Percentiles rank a stretch among this genome's conserved stretches.
phyloP scores from a whole-genome alignment of 1,140 invertebrate species.

The Trachymyrmex cornetzi region DNA sequence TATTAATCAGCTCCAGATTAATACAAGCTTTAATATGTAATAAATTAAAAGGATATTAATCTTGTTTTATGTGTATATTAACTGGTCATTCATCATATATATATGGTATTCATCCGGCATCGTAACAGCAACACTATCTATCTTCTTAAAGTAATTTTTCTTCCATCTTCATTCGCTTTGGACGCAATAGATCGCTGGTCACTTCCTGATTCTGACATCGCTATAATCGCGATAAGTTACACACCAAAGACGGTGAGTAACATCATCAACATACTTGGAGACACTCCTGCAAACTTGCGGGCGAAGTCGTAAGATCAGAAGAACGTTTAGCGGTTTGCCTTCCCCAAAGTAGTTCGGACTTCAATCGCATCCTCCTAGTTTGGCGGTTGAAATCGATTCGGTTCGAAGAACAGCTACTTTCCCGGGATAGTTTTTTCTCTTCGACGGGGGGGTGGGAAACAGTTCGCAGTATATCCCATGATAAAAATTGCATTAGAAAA shows the following conservation, averaged over 20 bases:
- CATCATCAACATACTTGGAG: constrained; percentile 36
- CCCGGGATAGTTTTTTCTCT: neutral
- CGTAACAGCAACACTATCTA: neutral
- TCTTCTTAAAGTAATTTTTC: constrained; percentile 16
- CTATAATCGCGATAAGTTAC: constrained; percentile 36
- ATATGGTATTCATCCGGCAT: neutral
- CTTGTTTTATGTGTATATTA: neutral
- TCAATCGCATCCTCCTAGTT: constrained; percentile 13
- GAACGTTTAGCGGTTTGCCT: constrained; percentile 52
- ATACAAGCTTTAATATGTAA: neutral
- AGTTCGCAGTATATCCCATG: neutral
- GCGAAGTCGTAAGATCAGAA: constrained; percentile 40
- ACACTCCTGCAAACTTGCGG: constrained; percentile 42
- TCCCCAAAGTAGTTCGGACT: constrained; percentile 43
- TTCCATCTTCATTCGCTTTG: neutral
- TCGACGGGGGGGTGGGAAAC: neutral
- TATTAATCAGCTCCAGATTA: neutral
- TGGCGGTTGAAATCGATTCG: constrained; percentile 43
- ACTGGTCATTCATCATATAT: neutral
- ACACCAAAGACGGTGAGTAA: constrained; percentile 10
- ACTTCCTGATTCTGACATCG: constrained; percentile 15
- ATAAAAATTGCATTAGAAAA: constrained; percentile 51
- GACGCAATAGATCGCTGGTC: constrained; percentile 15
- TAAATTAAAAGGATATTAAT: constrained; percentile 3
- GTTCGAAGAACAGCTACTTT: constrained; percentile 45